These are phyloP conservation scores for Parnassius orleans DNA, from an alignment of 2,888 invertebrate species.

Conservation along the genomic window DNA sequence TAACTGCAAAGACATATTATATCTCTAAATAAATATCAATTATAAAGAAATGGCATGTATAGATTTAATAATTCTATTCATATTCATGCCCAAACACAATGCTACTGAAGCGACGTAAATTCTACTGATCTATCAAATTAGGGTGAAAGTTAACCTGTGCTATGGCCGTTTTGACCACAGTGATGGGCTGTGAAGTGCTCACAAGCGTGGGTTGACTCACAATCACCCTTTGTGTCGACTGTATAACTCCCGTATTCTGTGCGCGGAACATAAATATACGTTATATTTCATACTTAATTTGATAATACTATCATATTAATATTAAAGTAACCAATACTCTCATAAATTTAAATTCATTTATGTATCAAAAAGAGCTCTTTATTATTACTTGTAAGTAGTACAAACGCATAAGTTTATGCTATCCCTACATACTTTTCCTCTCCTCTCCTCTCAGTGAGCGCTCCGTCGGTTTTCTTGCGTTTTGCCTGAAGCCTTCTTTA, in stretches of 20 bases:
- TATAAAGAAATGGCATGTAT: not conserved
- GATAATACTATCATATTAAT: too few species aligned
- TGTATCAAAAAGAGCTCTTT: too few species aligned
- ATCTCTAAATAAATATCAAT: not conserved
- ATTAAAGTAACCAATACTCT: too few species aligned
- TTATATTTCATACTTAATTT: too few species aligned
- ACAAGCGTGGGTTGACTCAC: conserved; percentile 69
- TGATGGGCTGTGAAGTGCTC: conserved; percentile 66
- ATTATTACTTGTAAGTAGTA: too few species aligned
- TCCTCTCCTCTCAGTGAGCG: too few species aligned
- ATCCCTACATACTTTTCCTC: too few species aligned
- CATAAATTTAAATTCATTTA: too few species aligned
- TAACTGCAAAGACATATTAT: not conserved
- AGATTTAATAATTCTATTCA: not conserved
- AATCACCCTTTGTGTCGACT: conserved; percentile 72
- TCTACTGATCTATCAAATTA: conserved; percentile 25
- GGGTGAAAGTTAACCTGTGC: conserved; percentile 41
- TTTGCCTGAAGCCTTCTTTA: too few species aligned
- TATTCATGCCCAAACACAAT: not conserved
- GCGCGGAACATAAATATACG: conserved; percentile 30
- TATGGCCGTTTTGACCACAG: conserved; percentile 61
- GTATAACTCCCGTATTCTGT: conserved; percentile 76
- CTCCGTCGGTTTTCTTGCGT: too few species aligned
- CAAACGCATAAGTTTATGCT: too few species aligned
- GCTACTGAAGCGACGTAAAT: conserved; percentile 6